Conservation (phyloP, 2,888 invertebrate species). For the Andrena haemorrhoa region DNA sequence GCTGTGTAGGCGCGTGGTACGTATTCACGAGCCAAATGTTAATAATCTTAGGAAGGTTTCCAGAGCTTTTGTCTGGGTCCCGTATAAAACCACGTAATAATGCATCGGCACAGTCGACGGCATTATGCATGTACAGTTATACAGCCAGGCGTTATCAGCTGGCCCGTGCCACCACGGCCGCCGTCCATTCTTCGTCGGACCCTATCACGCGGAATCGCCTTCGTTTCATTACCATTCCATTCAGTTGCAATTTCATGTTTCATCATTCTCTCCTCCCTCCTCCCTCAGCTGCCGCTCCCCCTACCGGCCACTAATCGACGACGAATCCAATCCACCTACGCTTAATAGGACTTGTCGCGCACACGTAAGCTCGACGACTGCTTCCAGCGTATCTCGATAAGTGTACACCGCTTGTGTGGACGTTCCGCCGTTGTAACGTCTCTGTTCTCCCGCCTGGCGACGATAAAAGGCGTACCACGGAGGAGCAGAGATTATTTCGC, state of each 20-base stretch:
- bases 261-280: slow-evolving; percentile 51
- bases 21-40: too few relatives aligned
- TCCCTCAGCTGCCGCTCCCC: background rate
- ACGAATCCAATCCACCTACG: slow-evolving; percentile 66
- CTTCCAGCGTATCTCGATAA: slow-evolving; percentile 23
- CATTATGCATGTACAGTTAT: slow-evolving; percentile 52
- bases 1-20: too few relatives aligned
- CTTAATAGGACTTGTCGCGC: slow-evolving; percentile 61
- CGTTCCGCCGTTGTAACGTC: background rate
- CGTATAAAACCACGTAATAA: slow-evolving; percentile 41
- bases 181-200: slow-evolving; percentile 36
- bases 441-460: slow-evolving; percentile 1
- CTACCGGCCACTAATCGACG: slow-evolving; percentile 36
- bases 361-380: slow-evolving; percentile 40
- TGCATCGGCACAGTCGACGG: slow-evolving; percentile 33
- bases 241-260: slow-evolving; percentile 74
- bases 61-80: background rate
- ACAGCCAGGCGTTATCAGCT: slow-evolving; percentile 57
- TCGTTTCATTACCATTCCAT: slow-evolving; percentile 74
- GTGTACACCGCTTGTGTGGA: slow-evolving; percentile 1
- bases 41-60: too few relatives aligned
- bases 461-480: slow-evolving; percentile 14
- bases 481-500: slow-evolving; percentile 14
- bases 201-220: slow-evolving; percentile 67
- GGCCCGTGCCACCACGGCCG: slow-evolving; percentile 16